Percentiles rank a stretch among this genome's conserved stretches.
Evolutionary conservation across 1,140 invertebrate species (phyloP).

Genomic region (Rhyzopertha dominica): DNA sequence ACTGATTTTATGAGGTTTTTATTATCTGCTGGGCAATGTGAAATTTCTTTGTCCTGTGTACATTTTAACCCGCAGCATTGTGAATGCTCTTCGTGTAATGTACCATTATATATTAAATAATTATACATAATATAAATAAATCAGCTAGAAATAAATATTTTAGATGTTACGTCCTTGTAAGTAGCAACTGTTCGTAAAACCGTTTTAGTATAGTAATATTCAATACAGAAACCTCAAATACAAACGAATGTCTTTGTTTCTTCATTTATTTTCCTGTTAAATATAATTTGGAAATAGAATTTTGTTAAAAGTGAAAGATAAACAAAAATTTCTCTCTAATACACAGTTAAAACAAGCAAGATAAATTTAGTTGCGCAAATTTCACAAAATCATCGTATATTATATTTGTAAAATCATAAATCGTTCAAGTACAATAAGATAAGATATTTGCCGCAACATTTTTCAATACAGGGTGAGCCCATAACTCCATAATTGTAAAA

Average conservation of each 20-base stretch:
- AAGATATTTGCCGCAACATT: too few species aligned
- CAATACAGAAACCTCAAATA: conserved; percentile 43
- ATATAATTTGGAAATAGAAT: too few species aligned
- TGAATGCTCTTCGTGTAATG: conserved; percentile 30
- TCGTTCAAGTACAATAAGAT: too few species aligned
- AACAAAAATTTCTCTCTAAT: too few species aligned
- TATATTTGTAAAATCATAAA: too few species aligned
- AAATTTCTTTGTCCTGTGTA: conserved; percentile 17
- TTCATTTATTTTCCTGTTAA: conserved; percentile 12
- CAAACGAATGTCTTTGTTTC: conserved; percentile 12
- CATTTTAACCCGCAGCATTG: conserved; percentile 29
- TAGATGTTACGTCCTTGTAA: conserved; percentile 48
- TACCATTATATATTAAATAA: conserved; percentile 41
- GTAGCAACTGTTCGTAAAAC: conserved; percentile 47
- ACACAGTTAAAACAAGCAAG: too few species aligned
- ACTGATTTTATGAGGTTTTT: conserved; percentile 10
- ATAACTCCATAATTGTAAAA: too few species aligned
- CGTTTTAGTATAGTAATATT: conserved; percentile 44
- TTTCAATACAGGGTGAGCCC: too few species aligned
- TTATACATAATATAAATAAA: conserved; percentile 47
- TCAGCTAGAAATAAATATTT: conserved; percentile 44
- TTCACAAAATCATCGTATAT: too few species aligned
- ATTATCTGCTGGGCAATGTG: conserved; percentile 8
- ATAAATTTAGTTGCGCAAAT: too few species aligned
- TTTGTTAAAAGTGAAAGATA: too few species aligned